These are phyloP conservation scores for Thalassophryne amazonica DNA, from an alignment of 2,797 vertebrate genomes.

Conservation along the genomic window DNA sequence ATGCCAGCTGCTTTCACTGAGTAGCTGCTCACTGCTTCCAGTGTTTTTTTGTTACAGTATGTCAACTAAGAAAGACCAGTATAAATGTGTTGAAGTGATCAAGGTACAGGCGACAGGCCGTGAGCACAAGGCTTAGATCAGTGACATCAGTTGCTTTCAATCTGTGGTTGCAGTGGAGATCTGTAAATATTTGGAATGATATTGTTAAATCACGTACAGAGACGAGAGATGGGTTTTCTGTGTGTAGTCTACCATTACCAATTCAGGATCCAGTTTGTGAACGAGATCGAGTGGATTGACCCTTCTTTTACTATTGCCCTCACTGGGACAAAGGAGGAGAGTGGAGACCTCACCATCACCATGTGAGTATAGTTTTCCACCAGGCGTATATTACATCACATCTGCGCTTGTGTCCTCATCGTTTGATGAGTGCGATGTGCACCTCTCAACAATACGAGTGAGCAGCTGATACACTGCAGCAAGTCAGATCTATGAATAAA, in stretches of 20 bases:
- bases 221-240: no score
- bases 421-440: conserved; percentile 40
- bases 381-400: conserved; percentile 15
- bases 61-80: no score
- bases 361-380: conserved; percentile 80
- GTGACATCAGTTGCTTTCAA: no score
- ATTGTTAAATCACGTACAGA: no score
- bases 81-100: no score
- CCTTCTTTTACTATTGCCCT: conserved; percentile 83
- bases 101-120: no score
- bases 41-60: no score
- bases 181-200: no score
- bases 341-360: conserved; percentile 76
- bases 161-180: no score
- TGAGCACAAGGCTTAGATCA: no score
- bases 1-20: no score
- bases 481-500: conserved; percentile 44
- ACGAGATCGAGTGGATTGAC: conserved; percentile 71
- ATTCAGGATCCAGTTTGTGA: conserved; percentile 88
- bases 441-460: conserved; percentile 20
- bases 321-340: conserved; percentile 83
- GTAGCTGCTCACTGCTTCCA: no score
- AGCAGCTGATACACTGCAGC: conserved; percentile 49
- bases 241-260: conserved; percentile 90
- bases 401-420: neutral